Base-by-base conservation (phyloP, 2,113 vertebrate species). In the Prunella himalayana region DNA sequence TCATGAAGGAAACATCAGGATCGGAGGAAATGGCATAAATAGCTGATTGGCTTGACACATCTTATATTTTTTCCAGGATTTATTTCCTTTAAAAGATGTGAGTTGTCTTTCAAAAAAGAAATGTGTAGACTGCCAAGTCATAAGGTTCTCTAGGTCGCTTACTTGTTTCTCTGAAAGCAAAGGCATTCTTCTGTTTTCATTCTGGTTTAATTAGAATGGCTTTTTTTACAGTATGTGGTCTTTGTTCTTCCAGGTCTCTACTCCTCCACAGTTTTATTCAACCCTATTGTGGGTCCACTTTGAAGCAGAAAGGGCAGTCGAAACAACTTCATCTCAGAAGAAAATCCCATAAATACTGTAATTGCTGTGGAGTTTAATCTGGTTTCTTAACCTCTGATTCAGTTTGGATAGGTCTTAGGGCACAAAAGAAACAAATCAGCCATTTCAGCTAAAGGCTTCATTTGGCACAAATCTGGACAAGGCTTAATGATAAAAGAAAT, bases 1-100 rank as follows among this genome's bases (percentile, higher is more conserved):
- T 96, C 95, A 97, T 97, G 95, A 97, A 70, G 49, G 50, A 96
- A 97, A 97, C 94, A 96, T 97, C 95, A 96, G 96, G 86, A 96
- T 95, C 0, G 3, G 88, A 79, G 77, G 73, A 94, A 97, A 96
- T 80, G 49, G 92, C 86, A 94, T 92, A 95, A 96, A 96, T 94
- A 95, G 91, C 82, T 94, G 91, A 96, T 91, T 86, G 89, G 82
- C 94, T 94, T 92, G 95, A 94, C 91, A 94, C 69, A 57, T 95
- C 65, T 94, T 96, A 66, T 80, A 86, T 82, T 84, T 94, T 95
- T 92, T 94, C 63, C 51, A 81, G 68, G 57, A 89, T 90, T 95
- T 94, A 92, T 94, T 96, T 94, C 91, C 70, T 82, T 96, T 94
- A 94, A 96, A 96, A 96, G 77, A 92, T 82, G 49, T 50, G 57